These are phyloP conservation scores for Ptilodon capucinus DNA, from an alignment of 2,888 invertebrate genomes.

Conservation along the genomic window DNA sequence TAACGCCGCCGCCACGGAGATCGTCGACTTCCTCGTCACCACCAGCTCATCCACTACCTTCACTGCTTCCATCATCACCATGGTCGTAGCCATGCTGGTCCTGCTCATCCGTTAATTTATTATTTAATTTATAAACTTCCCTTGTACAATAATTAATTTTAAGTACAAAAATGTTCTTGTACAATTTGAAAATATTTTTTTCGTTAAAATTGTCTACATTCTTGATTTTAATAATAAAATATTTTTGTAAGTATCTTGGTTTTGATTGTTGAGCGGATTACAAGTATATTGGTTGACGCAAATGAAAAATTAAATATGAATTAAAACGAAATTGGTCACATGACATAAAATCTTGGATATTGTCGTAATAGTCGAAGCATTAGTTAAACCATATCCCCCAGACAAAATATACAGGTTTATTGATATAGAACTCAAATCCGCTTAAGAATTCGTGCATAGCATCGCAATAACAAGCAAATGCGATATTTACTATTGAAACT, in stretches of 20 bases:
- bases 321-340: no score
- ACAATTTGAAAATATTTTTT: neutral
- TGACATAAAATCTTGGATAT: no score
- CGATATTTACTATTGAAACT: no score
- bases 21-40: conserved; percentile 39
- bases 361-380: no score
- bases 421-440: no score
- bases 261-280: neutral
- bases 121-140: conserved; percentile 1
- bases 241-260: neutral
- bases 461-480: no score
- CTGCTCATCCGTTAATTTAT: conserved; percentile 47
- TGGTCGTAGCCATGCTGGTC: conserved; percentile 45
- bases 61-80: conserved; percentile 46
- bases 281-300: no score
- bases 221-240: neutral
- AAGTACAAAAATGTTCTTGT: conserved; percentile 9
- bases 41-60: conserved; percentile 47
- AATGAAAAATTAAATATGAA: no score
- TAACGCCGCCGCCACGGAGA: conserved; percentile 44
- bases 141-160: conserved; percentile 9
- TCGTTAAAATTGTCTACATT: neutral
- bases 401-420: no score
- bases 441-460: no score
- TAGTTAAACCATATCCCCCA: no score